Evolutionary conservation across 2,113 vertebrate species (phyloP).

Genomic region (Xenopus tropicalis): DNA sequence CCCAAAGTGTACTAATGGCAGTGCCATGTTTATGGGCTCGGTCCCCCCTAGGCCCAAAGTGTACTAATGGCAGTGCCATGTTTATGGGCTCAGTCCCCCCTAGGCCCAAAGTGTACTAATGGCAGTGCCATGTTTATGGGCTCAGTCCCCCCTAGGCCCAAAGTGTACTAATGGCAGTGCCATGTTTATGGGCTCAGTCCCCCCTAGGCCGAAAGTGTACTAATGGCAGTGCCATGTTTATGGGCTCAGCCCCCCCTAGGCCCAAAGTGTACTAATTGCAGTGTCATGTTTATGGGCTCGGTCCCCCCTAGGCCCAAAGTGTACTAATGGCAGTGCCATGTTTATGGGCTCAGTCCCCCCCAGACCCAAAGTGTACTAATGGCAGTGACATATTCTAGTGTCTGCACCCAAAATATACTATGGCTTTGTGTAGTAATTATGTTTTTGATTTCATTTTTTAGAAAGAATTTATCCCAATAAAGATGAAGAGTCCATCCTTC

Average conservation of each 20-base stretch:
- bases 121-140: not conserved
- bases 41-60: slow-evolving; percentile 1
- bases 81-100: not conserved
- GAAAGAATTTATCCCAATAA: slow-evolving; percentile 87
- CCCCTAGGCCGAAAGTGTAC: no score
- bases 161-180: not conserved
- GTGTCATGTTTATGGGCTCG: not conserved
- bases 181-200: slow-evolving; percentile 7
- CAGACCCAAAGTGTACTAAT: not conserved
- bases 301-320: slow-evolving; percentile 1
- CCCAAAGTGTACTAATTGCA: not conserved
- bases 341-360: not conserved
- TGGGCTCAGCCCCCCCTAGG: no score
- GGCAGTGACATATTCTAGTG: not conserved
- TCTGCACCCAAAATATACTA: no score
- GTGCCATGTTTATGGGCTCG: not conserved
- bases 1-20: not conserved
- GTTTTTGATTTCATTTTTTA: slow-evolving; percentile 48
- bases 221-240: no score
- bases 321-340: slow-evolving; percentile 1
- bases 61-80: slow-evolving; percentile 1
- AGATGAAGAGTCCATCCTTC: slow-evolving; percentile 74
- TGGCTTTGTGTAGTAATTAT: no score
- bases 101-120: not conserved
- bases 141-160: no score